These are phyloP conservation scores for Theodoxus fluviatilis DNA, from an alignment of 2,888 invertebrate species.

Conservation along the genomic window DNA sequence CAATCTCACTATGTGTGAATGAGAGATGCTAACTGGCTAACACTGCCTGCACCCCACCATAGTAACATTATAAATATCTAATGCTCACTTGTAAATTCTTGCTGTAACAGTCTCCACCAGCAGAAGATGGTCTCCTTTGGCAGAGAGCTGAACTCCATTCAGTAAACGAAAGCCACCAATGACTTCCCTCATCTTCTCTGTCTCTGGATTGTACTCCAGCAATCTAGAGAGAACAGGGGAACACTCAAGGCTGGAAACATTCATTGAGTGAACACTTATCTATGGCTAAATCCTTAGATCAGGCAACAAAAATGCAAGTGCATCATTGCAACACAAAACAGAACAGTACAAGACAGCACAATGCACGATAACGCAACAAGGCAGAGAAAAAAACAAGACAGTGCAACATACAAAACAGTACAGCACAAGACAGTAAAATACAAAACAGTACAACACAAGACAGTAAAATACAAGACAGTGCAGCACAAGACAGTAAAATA, in stretches of 20 bases:
- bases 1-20: too few relatives aligned
- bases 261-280: neutral
- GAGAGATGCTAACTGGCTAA: too few relatives aligned
- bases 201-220: slow-evolving; percentile 78
- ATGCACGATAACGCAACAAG: neutral
- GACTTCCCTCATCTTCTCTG: slow-evolving; percentile 70
- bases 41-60: too few relatives aligned
- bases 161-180: slow-evolving; percentile 81
- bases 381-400: too few relatives aligned
- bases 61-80: neutral
- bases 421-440: too few relatives aligned
- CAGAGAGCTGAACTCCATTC: slow-evolving; percentile 85
- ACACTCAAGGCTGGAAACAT: neutral
- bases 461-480: too few relatives aligned
- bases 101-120: slow-evolving; percentile 72
- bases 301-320: too few relatives aligned
- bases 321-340: neutral
- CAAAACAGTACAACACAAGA: too few relatives aligned
- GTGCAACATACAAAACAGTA: too few relatives aligned
- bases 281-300: slow-evolving; percentile 19
- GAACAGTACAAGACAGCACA: neutral
- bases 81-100: slow-evolving; percentile 40
- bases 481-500: too few relatives aligned
- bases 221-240: slow-evolving; percentile 70
- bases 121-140: slow-evolving; percentile 82